Conservation (phyloP, 2,797 vertebrate species). For the Crax fasciolata region DNA sequence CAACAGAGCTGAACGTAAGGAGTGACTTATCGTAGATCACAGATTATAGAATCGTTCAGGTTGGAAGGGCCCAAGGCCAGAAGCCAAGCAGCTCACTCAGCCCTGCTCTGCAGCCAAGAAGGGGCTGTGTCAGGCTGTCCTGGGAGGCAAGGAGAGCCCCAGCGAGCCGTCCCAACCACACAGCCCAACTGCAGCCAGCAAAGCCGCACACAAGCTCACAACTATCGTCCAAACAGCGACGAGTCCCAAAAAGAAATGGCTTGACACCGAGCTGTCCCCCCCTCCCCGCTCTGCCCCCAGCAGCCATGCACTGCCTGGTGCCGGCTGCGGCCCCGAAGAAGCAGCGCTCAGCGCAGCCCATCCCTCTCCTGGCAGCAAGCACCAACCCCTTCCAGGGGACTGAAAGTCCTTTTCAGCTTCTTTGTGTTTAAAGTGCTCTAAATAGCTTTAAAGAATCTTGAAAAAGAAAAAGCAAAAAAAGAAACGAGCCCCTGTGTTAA, state of each 20-base stretch:
- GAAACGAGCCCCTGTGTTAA: slow-evolving; percentile 69
- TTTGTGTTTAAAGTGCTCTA: slow-evolving; percentile 81
- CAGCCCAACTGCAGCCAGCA: not conserved
- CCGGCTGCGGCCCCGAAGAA: not conserved
- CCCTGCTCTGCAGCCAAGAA: not conserved
- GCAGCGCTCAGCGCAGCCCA: slow-evolving; percentile 17
- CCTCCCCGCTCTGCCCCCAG: not conserved
- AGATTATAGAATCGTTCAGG: not conserved
- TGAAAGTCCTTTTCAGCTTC: slow-evolving; percentile 77
- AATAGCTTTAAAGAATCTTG: slow-evolving; percentile 76
- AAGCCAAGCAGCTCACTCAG: not conserved
- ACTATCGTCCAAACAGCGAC: not conserved
- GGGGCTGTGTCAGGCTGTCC: not conserved
- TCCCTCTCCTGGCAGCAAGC: slow-evolving; percentile 61
- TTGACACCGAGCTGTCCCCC: not conserved
- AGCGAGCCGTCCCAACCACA: not conserved
- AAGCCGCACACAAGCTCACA: not conserved
- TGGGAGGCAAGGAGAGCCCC: not conserved
- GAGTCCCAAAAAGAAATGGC: not conserved
- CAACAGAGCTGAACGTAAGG: not conserved
- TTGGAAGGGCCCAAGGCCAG: not conserved
- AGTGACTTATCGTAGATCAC: not conserved
- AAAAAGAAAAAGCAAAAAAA: not conserved
- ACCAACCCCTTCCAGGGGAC: slow-evolving; percentile 43
- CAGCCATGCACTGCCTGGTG: not conserved